phyloP scores from a whole-genome alignment of 2,797 vertebrate genomes.

The Sibirionetta formosa region DNA sequence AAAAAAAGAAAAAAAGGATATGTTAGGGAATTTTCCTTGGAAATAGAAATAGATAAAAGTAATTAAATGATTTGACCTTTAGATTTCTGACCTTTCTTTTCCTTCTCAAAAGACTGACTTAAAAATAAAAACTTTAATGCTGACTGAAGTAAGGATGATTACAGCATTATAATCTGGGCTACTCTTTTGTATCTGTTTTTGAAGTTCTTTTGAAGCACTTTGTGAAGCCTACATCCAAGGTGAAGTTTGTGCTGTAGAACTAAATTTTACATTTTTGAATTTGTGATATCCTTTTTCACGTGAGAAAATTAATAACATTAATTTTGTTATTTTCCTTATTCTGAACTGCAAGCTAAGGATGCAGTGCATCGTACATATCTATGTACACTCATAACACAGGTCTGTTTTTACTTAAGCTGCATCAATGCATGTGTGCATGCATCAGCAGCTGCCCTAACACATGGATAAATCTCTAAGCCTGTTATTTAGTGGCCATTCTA shows the following conservation, averaged over 20 bases:
- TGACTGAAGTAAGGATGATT: neutral
- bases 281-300: neutral
- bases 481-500: neutral
- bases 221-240: neutral
- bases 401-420: neutral
- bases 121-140: neutral
- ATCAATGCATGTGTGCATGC: fast-evolving
- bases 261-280: neutral
- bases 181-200: neutral
- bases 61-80: neutral
- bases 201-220: neutral
- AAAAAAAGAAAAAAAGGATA: neutral
- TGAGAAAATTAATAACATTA: neutral
- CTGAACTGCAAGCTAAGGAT: neutral
- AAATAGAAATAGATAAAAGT: neutral
- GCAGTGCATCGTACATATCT: fast-evolving
- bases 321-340: neutral
- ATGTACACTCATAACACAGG: too few species aligned
- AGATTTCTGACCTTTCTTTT: neutral
- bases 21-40: neutral
- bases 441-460: neutral
- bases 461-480: neutral
- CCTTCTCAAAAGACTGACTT: neutral
- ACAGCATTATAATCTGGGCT: neutral
- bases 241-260: neutral